Evolutionary conservation across 2,888 invertebrate genomes (phyloP).

Genomic region (Eupithecia subumbrata): DNA sequence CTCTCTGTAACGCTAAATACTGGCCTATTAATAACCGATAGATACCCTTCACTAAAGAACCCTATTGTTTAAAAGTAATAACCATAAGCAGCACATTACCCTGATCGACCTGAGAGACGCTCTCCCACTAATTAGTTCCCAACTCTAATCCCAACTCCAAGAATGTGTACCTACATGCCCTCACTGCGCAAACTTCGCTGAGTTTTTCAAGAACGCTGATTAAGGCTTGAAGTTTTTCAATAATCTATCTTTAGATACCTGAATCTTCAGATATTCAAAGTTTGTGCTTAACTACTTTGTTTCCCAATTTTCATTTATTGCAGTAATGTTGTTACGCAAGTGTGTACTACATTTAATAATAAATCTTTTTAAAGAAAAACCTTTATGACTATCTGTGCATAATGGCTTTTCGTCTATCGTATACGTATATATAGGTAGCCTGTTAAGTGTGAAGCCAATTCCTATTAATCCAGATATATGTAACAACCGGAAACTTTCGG

Average conservation of each 20-base stretch:
- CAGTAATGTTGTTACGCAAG: background rate
- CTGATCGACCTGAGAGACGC: conserved; percentile 13
- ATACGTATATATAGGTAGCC: too few relatives aligned
- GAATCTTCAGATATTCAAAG: background rate
- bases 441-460: too few relatives aligned
- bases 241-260: background rate
- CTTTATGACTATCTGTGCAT: background rate
- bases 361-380: background rate
- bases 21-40: background rate
- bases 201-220: conserved; percentile 1
- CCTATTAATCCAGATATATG: too few relatives aligned
- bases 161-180: conserved; percentile 9
- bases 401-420: too few relatives aligned
- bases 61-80: conserved; percentile 7
- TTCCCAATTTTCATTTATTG: background rate
- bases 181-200: background rate
- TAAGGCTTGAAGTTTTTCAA: conserved; percentile 22
- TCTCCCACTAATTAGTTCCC: conserved; percentile 26
- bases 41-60: background rate
- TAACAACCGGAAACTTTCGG: too few relatives aligned
- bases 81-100: conserved; percentile 13
- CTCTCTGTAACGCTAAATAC: background rate
- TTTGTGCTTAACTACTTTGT: background rate
- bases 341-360: background rate
- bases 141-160: conserved; percentile 10